Conservation (phyloP, 2,888 invertebrate species). For the Mongoloraphidia duomilia region DNA sequence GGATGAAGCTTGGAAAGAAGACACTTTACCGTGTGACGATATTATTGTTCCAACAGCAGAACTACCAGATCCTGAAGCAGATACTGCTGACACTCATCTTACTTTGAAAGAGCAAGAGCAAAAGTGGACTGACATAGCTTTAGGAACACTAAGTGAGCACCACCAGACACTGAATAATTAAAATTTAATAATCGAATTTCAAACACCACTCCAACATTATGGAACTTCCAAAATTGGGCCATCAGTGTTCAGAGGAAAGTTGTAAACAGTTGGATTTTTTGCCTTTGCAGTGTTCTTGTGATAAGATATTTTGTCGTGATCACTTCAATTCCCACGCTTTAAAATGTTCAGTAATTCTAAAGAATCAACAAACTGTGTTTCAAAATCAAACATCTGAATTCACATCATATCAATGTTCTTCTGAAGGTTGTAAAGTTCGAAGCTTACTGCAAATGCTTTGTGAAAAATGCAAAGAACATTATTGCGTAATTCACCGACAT, state of each 20-base stretch:
- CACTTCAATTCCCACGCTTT: conserved; percentile 45
- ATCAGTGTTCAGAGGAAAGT: conserved; percentile 41
- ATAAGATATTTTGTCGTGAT: conserved; percentile 46
- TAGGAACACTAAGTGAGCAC: conserved; percentile 36
- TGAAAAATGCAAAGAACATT: conserved; percentile 48
- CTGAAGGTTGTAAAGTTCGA: conserved; percentile 40
- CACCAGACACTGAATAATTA: conserved; percentile 19
- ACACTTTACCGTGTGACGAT: conserved; percentile 70
- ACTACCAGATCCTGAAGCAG: conserved; percentile 84
- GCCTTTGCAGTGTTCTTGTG: conserved; percentile 52
- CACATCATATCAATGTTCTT: conserved; percentile 37
- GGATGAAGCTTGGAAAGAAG: conserved; percentile 79
- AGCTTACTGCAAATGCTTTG: conserved; percentile 52
- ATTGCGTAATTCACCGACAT: conserved; percentile 52
- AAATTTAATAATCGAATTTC: not conserved
- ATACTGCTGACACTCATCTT: conserved; percentile 80
- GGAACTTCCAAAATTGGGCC: conserved; percentile 62
- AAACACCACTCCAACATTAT: conserved; percentile 25
- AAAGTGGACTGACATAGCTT: conserved; percentile 42
- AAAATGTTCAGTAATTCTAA: conserved; percentile 27
- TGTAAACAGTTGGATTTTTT: conserved; percentile 61
- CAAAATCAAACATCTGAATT: not conserved
- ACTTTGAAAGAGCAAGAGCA: conserved; percentile 79
- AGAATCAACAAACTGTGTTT: too few species aligned
- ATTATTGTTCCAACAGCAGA: conserved; percentile 73